Percentiles rank a stretch among this genome's conserved stretches.
phyloP scores from a whole-genome alignment of 2,888 invertebrate species.

The Thymelicus acteon region DNA sequence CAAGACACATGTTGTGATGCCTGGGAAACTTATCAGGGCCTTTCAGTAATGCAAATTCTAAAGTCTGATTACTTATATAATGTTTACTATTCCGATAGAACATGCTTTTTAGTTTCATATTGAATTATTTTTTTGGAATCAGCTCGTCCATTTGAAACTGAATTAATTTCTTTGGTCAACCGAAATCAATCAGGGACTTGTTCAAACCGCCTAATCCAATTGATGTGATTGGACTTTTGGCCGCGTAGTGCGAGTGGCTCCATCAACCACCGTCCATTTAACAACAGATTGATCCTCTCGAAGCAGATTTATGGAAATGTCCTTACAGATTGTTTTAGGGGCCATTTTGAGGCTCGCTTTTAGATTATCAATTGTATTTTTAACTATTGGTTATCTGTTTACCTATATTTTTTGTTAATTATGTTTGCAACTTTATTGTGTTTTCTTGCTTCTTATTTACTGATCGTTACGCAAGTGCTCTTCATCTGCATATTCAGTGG shows the following conservation, averaged over 20 bases:
- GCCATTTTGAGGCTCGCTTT: background rate
- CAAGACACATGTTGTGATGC: background rate
- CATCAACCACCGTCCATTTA: slow-evolving; percentile 34
- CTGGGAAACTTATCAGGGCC: background rate
- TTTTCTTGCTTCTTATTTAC: background rate
- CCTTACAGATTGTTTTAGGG: slow-evolving; percentile 18
- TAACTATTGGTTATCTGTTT: background rate
- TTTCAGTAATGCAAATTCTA: background rate
- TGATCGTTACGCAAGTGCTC: too few species aligned
- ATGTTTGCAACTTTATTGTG: background rate
- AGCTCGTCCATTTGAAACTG: slow-evolving; percentile 10
- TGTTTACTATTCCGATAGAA: background rate
- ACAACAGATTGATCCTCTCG: slow-evolving; percentile 25
- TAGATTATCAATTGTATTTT: background rate
- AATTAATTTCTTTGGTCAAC: slow-evolving; percentile 15
- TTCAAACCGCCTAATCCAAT: slow-evolving; percentile 36
- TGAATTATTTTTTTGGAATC: background rate
- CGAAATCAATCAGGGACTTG: slow-evolving; percentile 35
- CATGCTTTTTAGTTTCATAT: background rate
- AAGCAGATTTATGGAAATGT: slow-evolving; percentile 33
- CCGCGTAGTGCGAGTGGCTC: slow-evolving; percentile 13
- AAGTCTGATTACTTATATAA: background rate
- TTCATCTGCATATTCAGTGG: too few species aligned
- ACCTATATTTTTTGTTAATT: background rate
- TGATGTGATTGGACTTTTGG: slow-evolving; percentile 26